These are phyloP conservation scores for Enteromius afrohamiltoni DNA, from an alignment of 2,797 vertebrate species.

Conservation along the genomic window DNA sequence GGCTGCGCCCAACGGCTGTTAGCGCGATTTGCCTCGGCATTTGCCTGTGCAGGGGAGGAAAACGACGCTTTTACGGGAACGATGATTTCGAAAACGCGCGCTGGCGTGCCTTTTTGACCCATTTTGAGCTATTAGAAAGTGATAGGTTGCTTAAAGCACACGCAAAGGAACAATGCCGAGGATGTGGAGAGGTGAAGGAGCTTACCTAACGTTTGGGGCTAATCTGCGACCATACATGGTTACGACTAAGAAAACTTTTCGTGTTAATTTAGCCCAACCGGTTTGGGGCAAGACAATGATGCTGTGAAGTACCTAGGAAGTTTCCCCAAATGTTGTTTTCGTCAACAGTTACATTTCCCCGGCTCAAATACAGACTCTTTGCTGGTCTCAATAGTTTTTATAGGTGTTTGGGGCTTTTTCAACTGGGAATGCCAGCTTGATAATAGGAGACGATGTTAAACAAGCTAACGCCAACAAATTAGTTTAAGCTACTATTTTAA, in stretches of 20 bases:
- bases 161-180: neutral
- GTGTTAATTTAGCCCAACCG: conserved; percentile 14
- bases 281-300: neutral
- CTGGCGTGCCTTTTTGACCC: neutral
- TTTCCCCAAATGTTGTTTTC: neutral
- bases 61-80: neutral
- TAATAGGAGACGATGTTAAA: neutral
- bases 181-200: neutral
- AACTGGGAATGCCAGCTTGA: neutral
- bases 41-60: conserved; percentile 3
- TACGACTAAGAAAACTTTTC: conserved; percentile 1
- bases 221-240: conserved; percentile 16
- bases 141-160: neutral
- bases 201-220: neutral
- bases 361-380: neutral
- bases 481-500: neutral
- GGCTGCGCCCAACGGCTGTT: conserved; percentile 27
- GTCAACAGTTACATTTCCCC: neutral
- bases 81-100: neutral
- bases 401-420: neutral
- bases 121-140: neutral
- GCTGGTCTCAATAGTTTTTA: neutral
- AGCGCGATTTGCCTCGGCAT: conserved; percentile 14
- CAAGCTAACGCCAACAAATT: neutral
- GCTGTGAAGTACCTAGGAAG: neutral